phyloP scores from a whole-genome alignment of 2,888 invertebrate genomes.

The Tinea pellionella region DNA sequence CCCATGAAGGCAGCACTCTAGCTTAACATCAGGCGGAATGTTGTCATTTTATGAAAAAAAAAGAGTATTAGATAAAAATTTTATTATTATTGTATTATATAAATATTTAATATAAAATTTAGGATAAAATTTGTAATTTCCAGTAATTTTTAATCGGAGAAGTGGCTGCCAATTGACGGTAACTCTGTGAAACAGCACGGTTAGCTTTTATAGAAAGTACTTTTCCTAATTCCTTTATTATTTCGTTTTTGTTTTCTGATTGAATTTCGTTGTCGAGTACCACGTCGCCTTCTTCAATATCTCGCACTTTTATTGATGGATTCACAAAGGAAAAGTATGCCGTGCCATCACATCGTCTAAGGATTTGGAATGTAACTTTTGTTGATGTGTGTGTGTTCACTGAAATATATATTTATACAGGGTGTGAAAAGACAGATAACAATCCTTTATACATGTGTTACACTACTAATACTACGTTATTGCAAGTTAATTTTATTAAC shows the following conservation, averaged over 20 bases:
- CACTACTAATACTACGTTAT: no score
- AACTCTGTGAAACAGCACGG: neutral
- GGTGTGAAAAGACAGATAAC: no score
- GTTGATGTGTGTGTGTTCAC: slow-evolving; percentile 1
- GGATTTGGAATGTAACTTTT: neutral
- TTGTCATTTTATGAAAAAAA: no score
- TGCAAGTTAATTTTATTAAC: no score
- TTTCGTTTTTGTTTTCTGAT: neutral
- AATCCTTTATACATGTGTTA: no score
- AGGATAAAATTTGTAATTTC: neutral
- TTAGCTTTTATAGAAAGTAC: neutral
- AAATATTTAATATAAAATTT: no score
- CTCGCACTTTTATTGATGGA: neutral
- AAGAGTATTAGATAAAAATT: no score
- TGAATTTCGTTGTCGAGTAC: neutral
- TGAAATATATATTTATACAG: neutral
- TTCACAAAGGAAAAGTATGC: neutral
- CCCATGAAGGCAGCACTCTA: no score
- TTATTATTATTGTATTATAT: no score
- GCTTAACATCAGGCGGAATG: no score
- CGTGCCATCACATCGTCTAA: neutral
- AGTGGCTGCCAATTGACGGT: neutral
- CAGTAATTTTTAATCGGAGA: neutral
- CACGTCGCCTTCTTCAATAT: neutral
- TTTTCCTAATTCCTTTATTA: slow-evolving; percentile 4